Evolutionary conservation across 2,888 invertebrate genomes (phyloP), one percentile per base, ranked within the genome.

Genomic region (Yponomeuta sedellus): DNA sequence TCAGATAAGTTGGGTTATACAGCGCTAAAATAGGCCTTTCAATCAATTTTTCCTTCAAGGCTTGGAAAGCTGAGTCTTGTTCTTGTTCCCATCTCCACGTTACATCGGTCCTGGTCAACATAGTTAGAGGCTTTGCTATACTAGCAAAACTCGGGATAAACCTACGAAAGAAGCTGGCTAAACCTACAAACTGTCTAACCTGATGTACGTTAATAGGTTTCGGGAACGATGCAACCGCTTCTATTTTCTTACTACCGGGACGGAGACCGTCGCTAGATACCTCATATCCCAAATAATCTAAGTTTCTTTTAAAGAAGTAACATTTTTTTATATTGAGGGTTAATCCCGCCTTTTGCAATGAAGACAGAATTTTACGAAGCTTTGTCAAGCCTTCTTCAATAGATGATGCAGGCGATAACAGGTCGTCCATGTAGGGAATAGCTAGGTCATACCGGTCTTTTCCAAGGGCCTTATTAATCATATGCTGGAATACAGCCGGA

Each of bases 391-490:
- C 68, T 52, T 71, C 71, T 19, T 70, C 66, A 22, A 70, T 16
- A 0, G 67, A 70, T 12, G 64, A 66, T n/a, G 69, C 67, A 2
- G 66, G 71, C 22, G 76, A 71, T 10, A 77, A 66, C 0, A 77
- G n/a, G 64, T 79, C 76, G 62, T 78, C 79, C 61, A 78, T 70
- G 61, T 77, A 75, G 1, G 63, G 61, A 11, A 71, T 68, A 0
- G 70, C 69, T 22, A 64, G 28, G 6, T 66, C 67, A 52, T 61
- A 67, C 11, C 66, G 34, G 22, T 62, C 64, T 12, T 66, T 65
- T 0, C 67, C 67, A n/a, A 68, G 44, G 5, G 71, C 67, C 20
- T 67, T 66, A 28, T 72, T 74, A 8, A 76, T 70, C 58, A 70
- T 69, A 11, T 72, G 68, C 61, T 79, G 76, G 58, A 79, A 25